phyloP scores from a whole-genome alignment of 37 sponge, comb jelly and placozoan species.

The Ephydatia muelleri region DNA sequence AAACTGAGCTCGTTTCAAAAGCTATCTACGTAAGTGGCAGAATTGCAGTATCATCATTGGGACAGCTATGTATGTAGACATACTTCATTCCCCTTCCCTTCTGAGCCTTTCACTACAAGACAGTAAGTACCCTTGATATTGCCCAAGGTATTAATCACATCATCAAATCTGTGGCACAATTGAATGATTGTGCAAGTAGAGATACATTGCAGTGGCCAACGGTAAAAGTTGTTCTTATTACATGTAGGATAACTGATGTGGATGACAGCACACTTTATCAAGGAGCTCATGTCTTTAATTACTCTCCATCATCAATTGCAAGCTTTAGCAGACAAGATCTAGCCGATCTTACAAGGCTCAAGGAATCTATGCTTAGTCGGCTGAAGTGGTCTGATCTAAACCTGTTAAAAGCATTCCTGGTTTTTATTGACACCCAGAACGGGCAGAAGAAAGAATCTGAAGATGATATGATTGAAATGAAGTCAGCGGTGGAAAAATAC shows the following conservation, averaged over 20 bases:
- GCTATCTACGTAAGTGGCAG: conserved; percentile 57
- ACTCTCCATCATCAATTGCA: not conserved
- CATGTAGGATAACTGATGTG: conserved; percentile 21
- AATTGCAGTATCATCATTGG: conserved; percentile 44
- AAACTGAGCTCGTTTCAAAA: conserved; percentile 38
- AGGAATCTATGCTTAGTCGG: conserved; percentile 30
- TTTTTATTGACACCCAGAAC: conserved; percentile 38
- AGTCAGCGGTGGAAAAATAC: conserved; percentile 42
- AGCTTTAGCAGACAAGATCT: conserved; percentile 8
- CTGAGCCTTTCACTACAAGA: conserved; percentile 30
- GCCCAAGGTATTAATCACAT: conserved; percentile 48
- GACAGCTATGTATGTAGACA: conserved; percentile 41
- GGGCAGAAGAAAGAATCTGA: conserved; percentile 25
- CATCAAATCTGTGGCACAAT: conserved; percentile 33
- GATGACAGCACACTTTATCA: conserved; percentile 35
- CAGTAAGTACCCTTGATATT: conserved; percentile 17
- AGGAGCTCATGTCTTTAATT: conserved; percentile 36
- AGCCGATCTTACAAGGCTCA: conserved; percentile 28
- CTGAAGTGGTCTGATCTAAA: conserved; percentile 48
- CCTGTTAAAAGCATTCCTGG: conserved; percentile 42
- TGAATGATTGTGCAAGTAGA: conserved; percentile 29
- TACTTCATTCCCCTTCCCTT: conserved; percentile 13
- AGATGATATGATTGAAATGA: conserved; percentile 9
- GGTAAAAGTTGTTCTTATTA: conserved; percentile 31
- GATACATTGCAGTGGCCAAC: conserved; percentile 52